These are phyloP conservation scores for Acronicta alni DNA, from an alignment of 2,888 invertebrate genomes.

Conservation along the genomic window DNA sequence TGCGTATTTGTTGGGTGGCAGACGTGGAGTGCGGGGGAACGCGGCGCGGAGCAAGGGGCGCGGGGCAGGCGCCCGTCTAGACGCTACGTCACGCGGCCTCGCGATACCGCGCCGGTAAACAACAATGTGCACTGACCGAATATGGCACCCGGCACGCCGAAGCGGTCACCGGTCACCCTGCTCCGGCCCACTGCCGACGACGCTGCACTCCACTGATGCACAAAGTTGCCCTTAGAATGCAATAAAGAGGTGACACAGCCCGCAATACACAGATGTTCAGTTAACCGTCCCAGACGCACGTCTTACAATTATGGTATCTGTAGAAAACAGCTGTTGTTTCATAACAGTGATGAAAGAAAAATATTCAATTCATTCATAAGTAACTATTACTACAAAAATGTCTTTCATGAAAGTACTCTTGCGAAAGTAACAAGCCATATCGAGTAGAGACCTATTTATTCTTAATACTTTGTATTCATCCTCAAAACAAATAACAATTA, in stretches of 20 bases:
- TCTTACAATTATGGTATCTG: slow-evolving; percentile 9
- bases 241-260: slow-evolving; percentile 14
- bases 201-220: slow-evolving; percentile 45
- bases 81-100: slow-evolving; percentile 90
- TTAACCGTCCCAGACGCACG: background rate
- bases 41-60: slow-evolving; percentile 64
- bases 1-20: slow-evolving; percentile 76
- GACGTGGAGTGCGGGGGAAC: slow-evolving; percentile 59
- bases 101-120: slow-evolving; percentile 90
- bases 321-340: slow-evolving; percentile 25
- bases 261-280: slow-evolving; percentile 16
- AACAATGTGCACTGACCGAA: slow-evolving; percentile 89
- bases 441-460: slow-evolving; percentile 2
- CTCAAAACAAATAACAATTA: slow-evolving; percentile 39
- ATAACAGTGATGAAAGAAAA: slow-evolving; percentile 3
- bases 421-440: slow-evolving; percentile 4
- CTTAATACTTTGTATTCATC: slow-evolving; percentile 16
- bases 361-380: slow-evolving; percentile 25
- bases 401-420: slow-evolving; percentile 5
- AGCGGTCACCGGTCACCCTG: slow-evolving; percentile 74
- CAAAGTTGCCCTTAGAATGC: slow-evolving; percentile 27
- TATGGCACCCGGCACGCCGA: slow-evolving; percentile 83
- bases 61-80: slow-evolving; percentile 83
- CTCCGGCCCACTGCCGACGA: slow-evolving; percentile 63
- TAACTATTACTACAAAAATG: background rate